Evolutionary conservation across 2,888 invertebrate species (phyloP).

Genomic region (Aspidapion aeneum): DNA sequence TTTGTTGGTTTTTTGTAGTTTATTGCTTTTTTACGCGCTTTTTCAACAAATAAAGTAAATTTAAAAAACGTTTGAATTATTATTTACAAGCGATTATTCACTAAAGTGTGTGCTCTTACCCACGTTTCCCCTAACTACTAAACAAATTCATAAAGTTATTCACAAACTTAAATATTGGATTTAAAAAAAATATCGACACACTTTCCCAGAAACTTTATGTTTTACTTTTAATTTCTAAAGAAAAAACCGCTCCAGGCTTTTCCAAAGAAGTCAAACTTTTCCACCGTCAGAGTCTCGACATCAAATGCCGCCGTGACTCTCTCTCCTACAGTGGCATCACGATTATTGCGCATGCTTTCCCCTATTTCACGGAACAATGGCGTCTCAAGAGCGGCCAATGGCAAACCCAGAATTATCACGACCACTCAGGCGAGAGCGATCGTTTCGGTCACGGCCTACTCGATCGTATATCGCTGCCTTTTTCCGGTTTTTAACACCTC

Average conservation of each 20-base stretch:
- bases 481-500: constrained; percentile 27
- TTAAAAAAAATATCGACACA: background rate
- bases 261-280: background rate
- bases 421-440: constrained; percentile 43
- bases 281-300: constrained; percentile 41
- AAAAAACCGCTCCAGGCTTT: background rate
- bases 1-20: no score
- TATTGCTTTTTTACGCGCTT: no score
- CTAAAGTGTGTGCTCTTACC: no score
- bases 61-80: no score
- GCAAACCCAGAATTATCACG: constrained; percentile 34
- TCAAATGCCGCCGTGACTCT: constrained; percentile 55
- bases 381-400: constrained; percentile 44
- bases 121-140: no score
- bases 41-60: no score
- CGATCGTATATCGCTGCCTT: constrained; percentile 21
- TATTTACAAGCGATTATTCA: no score
- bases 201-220: background rate
- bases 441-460: constrained; percentile 40
- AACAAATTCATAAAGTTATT: no score
- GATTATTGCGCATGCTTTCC: constrained; percentile 46
- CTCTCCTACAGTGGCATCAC: constrained; percentile 56
- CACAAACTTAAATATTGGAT: background rate
- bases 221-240: background rate
- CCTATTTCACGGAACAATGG: constrained; percentile 50